Percentiles rank a stretch among this genome's conserved stretches.
Evolutionary conservation across 1,140 invertebrate genomes (phyloP).

Genomic region (Lasioglossum baleicum): DNA sequence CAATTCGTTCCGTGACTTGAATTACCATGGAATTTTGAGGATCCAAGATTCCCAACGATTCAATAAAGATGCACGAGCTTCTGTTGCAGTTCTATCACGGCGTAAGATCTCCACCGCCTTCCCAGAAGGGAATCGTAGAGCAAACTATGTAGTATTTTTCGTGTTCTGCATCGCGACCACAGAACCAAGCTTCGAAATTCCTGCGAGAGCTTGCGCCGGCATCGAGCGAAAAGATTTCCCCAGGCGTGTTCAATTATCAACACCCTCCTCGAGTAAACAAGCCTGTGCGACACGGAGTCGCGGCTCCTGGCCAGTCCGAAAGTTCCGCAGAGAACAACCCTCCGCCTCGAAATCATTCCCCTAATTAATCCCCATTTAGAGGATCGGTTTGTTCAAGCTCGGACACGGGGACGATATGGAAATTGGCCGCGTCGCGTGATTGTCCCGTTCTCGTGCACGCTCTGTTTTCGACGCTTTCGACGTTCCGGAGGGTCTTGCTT

Average conservation of each 20-base stretch:
- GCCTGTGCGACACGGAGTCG: not conserved
- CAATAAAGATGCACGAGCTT: too few relatives aligned
- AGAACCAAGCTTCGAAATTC: not conserved
- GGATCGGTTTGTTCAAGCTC: slow-evolving; percentile 68
- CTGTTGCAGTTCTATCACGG: too few relatives aligned
- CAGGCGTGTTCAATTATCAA: slow-evolving; percentile 22
- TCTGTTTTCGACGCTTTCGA: not conserved
- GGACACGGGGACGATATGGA: slow-evolving; percentile 1
- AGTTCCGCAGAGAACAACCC: slow-evolving; percentile 26
- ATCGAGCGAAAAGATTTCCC: not conserved
- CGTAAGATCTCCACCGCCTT: too few relatives aligned
- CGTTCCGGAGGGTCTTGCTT: not conserved
- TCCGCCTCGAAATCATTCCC: slow-evolving; percentile 53
- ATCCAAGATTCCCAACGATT: too few relatives aligned
- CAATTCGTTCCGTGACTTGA: too few relatives aligned
- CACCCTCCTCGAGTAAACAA: slow-evolving; percentile 39
- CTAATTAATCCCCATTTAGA: slow-evolving; percentile 74
- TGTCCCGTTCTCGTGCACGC: not conserved
- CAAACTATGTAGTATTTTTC: too few relatives aligned
- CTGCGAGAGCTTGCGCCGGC: too few relatives aligned
- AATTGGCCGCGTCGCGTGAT: slow-evolving; percentile 42
- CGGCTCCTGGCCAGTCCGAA: slow-evolving; percentile 14
- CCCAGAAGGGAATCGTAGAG: too few relatives aligned
- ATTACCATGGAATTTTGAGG: too few relatives aligned
- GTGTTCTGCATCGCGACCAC: too few relatives aligned